phyloP scores from a whole-genome alignment of 1,140 invertebrate species.

The Aphelenchoides besseyi region DNA sequence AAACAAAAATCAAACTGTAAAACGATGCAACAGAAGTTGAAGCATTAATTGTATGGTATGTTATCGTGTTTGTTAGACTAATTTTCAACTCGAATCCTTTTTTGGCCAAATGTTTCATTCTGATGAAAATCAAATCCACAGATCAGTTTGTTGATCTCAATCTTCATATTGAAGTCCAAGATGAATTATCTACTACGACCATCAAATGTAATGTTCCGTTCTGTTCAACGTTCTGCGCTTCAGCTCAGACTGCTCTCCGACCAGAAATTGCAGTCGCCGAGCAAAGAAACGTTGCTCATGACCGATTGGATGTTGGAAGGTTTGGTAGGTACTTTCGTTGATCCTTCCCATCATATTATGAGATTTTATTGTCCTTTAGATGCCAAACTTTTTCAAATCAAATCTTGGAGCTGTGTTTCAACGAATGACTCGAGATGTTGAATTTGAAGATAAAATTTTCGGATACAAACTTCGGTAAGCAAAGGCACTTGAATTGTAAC shows the following conservation, averaged over 20 bases:
- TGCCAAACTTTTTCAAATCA: slow-evolving; percentile 21
- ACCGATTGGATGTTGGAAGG: slow-evolving; percentile 24
- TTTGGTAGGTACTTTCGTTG: slow-evolving; percentile 12
- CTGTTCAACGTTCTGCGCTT: background rate
- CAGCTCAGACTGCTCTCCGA: background rate
- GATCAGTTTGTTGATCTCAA: slow-evolving; percentile 1
- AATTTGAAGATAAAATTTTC: slow-evolving; percentile 26
- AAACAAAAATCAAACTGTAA: too few relatives aligned
- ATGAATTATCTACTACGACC: background rate
- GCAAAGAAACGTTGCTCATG: slow-evolving; percentile 13
- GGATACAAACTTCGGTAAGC: slow-evolving; percentile 12
- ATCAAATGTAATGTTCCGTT: background rate
- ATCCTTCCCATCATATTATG: too few relatives aligned
- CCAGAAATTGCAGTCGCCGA: background rate
- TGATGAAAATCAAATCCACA: background rate
- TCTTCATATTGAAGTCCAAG: background rate
- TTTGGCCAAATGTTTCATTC: background rate
- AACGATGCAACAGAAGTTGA: too few relatives aligned
- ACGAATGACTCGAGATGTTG: slow-evolving; percentile 15
- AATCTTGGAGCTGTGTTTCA: slow-evolving; percentile 18
- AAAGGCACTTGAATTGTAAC: background rate
- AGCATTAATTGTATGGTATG: too few relatives aligned
- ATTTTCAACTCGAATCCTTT: too few relatives aligned
- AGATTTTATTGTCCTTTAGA: background rate
- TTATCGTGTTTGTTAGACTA: too few relatives aligned